Percentiles rank a stretch among this genome's conserved stretches.
Conservation (phyloP, 1,140 invertebrate species). For the Aphaenogaster ashmeadi region DNA sequence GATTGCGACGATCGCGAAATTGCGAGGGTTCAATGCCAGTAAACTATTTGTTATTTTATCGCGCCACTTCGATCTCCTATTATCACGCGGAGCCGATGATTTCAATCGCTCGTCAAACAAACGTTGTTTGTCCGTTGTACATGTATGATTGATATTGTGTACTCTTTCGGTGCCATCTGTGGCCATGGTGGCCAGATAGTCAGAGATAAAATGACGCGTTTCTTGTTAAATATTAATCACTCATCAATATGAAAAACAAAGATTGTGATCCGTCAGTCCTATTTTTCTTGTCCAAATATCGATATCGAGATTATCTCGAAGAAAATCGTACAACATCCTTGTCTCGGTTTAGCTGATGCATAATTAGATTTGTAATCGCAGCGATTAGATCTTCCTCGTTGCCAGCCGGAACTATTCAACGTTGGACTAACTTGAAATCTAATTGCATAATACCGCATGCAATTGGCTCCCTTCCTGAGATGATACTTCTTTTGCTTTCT, state of each 20-base stretch:
- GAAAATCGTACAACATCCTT: neutral
- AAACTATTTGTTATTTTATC: constrained; percentile 11
- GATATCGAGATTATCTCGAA: neutral
- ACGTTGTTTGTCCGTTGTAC: constrained; percentile 2
- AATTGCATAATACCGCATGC: neutral
- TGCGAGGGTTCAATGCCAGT: constrained; percentile 12
- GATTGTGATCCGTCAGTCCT: neutral
- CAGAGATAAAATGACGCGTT: neutral
- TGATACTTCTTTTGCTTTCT: neutral
- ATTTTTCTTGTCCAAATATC: neutral
- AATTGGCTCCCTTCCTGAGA: neutral
- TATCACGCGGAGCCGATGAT: constrained; percentile 2
- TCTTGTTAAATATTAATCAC: constrained; percentile 13
- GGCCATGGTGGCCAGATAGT: neutral
- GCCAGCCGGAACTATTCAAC: neutral
- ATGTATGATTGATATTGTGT: neutral
- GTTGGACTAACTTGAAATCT: constrained; percentile 9
- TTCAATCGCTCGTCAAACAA: neutral
- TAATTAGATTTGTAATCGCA: neutral
- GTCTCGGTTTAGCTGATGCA: neutral
- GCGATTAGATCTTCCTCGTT: neutral
- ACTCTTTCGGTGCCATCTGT: neutral
- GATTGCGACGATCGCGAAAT: neutral
- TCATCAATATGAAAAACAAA: neutral
- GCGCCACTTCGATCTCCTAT: neutral